A percentile compares a stretch with the other conserved stretches of the same genome.
These are phyloP conservation scores for Lordiphosa fenestrarum DNA, from an alignment of 2,888 invertebrate species.

Conservation along the genomic window DNA sequence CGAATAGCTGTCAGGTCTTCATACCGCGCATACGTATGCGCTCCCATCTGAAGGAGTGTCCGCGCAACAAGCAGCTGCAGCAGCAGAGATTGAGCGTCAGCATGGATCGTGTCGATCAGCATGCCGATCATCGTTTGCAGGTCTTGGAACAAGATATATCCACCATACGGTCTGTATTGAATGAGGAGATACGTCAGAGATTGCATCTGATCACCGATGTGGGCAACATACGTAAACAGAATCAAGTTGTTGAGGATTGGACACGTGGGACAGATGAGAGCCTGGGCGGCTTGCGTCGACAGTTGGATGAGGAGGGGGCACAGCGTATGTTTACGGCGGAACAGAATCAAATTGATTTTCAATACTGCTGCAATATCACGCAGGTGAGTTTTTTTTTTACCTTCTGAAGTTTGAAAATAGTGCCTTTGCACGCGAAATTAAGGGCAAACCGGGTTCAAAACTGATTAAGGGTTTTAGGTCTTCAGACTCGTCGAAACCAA, in stretches of 20 bases:
- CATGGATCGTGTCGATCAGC: slow-evolving; percentile 63
- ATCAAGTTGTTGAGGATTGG: slow-evolving; percentile 79
- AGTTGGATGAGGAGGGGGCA: slow-evolving; percentile 82
- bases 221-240: slow-evolving; percentile 79
- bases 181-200: slow-evolving; percentile 80
- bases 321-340: slow-evolving; percentile 81
- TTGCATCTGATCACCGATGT: slow-evolving; percentile 79
- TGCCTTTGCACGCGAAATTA: no score
- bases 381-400: slow-evolving; percentile 71
- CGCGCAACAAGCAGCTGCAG: slow-evolving; percentile 55
- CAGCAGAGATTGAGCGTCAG: slow-evolving; percentile 38
- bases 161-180: slow-evolving; percentile 74
- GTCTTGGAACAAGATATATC: slow-evolving; percentile 75
- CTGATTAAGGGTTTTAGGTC: no score
- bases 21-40: slow-evolving; percentile 84
- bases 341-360: slow-evolving; percentile 82
- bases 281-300: slow-evolving; percentile 81
- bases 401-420: no score
- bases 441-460: no score
- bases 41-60: slow-evolving; percentile 82
- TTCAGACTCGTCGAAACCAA: no score
- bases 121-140: slow-evolving; percentile 63
- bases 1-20: slow-evolving; percentile 86
- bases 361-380: slow-evolving; percentile 82
- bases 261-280: slow-evolving; percentile 72